These are phyloP conservation scores for Pseudoips prasinana DNA, from an alignment of 2,888 invertebrate species.

Conservation along the genomic window DNA sequence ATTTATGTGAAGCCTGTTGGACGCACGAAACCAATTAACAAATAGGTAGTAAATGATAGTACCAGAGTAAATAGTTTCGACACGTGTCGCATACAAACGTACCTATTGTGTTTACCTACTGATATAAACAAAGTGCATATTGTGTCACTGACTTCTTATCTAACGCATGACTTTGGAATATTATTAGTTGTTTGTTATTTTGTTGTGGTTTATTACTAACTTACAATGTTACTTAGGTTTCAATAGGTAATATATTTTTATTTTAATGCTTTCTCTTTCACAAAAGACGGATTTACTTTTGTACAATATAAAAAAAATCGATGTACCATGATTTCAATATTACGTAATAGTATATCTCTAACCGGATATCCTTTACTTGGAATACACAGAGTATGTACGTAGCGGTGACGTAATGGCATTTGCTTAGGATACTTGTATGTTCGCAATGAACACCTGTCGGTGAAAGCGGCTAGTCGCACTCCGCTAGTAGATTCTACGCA, in stretches of 20 bases:
- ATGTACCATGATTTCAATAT: background rate
- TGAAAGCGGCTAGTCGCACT: slow-evolving; percentile 43
- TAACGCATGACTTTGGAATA: slow-evolving; percentile 41
- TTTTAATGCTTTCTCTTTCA: slow-evolving; percentile 3
- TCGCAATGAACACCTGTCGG: slow-evolving; percentile 49
- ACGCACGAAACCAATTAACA: slow-evolving; percentile 6
- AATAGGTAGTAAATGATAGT: slow-evolving; percentile 13
- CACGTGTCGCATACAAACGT: background rate
- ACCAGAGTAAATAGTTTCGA: slow-evolving; percentile 14
- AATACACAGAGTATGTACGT: background rate
- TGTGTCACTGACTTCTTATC: slow-evolving; percentile 57
- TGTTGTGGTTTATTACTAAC: slow-evolving; percentile 9
- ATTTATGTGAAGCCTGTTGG: background rate
- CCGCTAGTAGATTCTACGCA: background rate
- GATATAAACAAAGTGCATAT: slow-evolving; percentile 34
- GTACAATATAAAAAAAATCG: too few species aligned
- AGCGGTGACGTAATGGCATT: slow-evolving; percentile 54
- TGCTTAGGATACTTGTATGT: slow-evolving; percentile 38
- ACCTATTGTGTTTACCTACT: background rate
- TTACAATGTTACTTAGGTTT: slow-evolving; percentile 7
- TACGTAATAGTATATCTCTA: slow-evolving; percentile 18
- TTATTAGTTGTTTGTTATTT: slow-evolving; percentile 20
- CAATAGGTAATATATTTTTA: slow-evolving; percentile 5
- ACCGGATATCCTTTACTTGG: slow-evolving; percentile 21
- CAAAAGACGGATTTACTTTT: slow-evolving; percentile 3